phyloP scores from a whole-genome alignment of 2,888 invertebrate genomes.

The Oegoconia quadripuncta region DNA sequence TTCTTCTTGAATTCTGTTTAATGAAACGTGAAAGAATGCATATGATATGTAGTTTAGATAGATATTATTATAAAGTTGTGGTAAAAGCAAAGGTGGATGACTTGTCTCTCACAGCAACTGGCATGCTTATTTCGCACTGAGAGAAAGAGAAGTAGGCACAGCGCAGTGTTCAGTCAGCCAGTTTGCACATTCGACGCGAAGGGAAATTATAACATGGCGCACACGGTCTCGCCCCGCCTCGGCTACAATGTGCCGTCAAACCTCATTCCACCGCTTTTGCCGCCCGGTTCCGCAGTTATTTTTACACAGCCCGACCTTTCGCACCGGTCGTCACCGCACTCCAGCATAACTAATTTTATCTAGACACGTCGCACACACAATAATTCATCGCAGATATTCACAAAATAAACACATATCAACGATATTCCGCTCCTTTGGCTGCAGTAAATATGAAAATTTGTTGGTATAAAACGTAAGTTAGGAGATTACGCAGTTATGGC shows the following conservation, averaged over 20 bases:
- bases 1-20: too few species aligned
- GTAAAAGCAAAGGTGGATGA: conserved; percentile 9
- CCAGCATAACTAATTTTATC: conserved; percentile 54
- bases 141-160: conserved; percentile 69
- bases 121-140: conserved; percentile 53
- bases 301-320: conserved; percentile 79
- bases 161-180: conserved; percentile 63
- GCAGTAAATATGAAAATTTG: conserved; percentile 1
- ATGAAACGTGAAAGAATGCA: too few species aligned
- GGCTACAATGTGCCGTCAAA: conserved; percentile 77
- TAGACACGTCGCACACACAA: conserved; percentile 66
- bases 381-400: conserved; percentile 39
- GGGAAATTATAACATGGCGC: conserved; percentile 78
- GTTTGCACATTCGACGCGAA: conserved; percentile 75
- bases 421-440: conserved; percentile 18
- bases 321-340: conserved; percentile 77
- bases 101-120: conserved; percentile 40
- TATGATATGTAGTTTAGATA: background rate
- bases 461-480: conserved; percentile 32
- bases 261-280: conserved; percentile 77
- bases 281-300: conserved; percentile 78
- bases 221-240: conserved; percentile 76
- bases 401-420: conserved; percentile 38
- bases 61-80: background rate
- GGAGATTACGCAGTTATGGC: conserved; percentile 28